Base-by-base conservation (phyloP, 2,113 vertebrate species). In the Prinia subflava region DNA sequence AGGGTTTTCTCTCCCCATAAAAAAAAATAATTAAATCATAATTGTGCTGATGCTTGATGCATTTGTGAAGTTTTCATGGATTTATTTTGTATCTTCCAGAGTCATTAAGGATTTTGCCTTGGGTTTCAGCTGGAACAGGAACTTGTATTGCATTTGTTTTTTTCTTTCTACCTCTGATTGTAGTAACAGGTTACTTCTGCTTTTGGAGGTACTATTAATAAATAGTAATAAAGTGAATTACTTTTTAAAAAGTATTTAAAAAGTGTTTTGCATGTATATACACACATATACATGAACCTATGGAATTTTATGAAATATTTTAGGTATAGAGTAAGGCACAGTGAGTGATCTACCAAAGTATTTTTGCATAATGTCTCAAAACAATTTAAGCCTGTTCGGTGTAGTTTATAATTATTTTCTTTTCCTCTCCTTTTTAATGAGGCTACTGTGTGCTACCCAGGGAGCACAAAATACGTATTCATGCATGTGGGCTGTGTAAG, bases 361-460 rank as follows among this genome's bases (percentile, higher is more conserved):
- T 52, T 65, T 93, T 69, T 94, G 71, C 9, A 16, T 80, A 42
- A 78, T 52, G 60, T 91, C 49, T 78, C 39, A 10, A 78, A 90
- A 76, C 67, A 92, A 76, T 65, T 83, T 53, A 60, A 91, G 83
- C 64, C 44, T 94, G 64, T 91, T 87, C 60, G 81, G 8, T 77
- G 71, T 95, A 50, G 63, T 75, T 93, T 86, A 44, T 87, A 90
- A 94, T 94, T 52, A 75, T 95, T 96, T 96, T 93, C 31, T 64
- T 87, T 85, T 59, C 68, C 42, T 74, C 15, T 74, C 35, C 74
- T 83, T 89, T 84, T 83, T 89, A 85, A 95, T 59, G 85, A 91
- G 63, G 59, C 62, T 83, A 59, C 84, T 74, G 70, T 85, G 21
- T 57, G 59, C 75, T 73, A 25, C 76, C 16, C 25, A 46, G 63